A percentile compares a stretch with the other conserved stretches of the same genome.
Conservation (phyloP, 2,797 vertebrate genomes). For the Austrolebias charrua region DNA sequence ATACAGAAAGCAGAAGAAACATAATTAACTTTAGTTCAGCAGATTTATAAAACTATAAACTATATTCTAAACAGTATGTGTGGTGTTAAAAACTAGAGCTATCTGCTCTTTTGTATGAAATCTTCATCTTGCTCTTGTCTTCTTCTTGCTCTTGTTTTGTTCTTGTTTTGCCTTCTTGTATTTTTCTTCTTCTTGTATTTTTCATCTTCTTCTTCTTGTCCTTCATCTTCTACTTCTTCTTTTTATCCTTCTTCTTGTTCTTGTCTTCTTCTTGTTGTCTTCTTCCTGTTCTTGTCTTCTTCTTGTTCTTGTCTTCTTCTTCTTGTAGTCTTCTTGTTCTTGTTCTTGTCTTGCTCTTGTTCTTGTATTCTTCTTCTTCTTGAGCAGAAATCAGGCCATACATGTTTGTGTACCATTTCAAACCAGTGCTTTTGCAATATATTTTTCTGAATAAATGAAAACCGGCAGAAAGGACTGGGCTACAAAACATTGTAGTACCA, state of each 20-base stretch:
- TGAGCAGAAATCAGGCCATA: neutral
- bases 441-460: neutral
- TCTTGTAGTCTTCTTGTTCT: too few relatives aligned
- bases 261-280: too few relatives aligned
- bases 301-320: too few relatives aligned
- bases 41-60: conserved; percentile 14
- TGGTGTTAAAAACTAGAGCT: conserved; percentile 34
- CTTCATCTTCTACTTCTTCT: too few relatives aligned
- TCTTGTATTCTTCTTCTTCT: too few relatives aligned
- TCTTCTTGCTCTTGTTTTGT: too few relatives aligned
- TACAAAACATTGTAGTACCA: neutral
- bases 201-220: too few relatives aligned
- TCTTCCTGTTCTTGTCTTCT: too few relatives aligned
- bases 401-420: neutral
- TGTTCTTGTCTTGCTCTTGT: too few relatives aligned
- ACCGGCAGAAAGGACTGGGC: neutral
- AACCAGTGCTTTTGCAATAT: neutral
- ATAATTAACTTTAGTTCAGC: conserved; percentile 23
- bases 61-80: conserved; percentile 22
- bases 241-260: too few relatives aligned
- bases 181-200: too few relatives aligned
- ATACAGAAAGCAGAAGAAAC: conserved; percentile 9
- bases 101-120: conserved; percentile 15
- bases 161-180: too few relatives aligned
- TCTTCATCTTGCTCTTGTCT: conserved; percentile 2